phyloP scores from a whole-genome alignment of 2,113 vertebrate species.

The Cyprinodon brontotheroides region DNA sequence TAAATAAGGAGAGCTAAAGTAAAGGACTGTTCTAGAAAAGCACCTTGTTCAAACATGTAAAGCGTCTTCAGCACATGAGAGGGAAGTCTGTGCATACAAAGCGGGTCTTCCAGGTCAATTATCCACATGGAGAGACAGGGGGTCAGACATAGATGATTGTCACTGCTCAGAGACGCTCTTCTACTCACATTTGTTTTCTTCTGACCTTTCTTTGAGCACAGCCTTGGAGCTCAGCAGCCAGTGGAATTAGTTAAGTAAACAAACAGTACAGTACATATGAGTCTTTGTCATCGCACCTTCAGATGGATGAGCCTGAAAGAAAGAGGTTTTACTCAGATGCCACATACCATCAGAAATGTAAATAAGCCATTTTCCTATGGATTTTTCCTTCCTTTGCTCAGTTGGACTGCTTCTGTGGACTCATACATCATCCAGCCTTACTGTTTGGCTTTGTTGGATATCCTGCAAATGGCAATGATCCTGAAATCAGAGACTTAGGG shows the following conservation, averaged over 20 bases:
- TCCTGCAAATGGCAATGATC: conserved; percentile 41
- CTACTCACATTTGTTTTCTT: background rate
- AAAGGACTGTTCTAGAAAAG: conserved; percentile 24
- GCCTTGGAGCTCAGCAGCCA: conserved; percentile 23
- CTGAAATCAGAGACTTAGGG: conserved; percentile 29
- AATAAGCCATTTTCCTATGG: conserved; percentile 49
- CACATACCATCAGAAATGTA: conserved; percentile 50
- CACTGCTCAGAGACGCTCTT: conserved; percentile 23
- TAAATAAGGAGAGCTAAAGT: conserved; percentile 60
- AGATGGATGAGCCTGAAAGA: conserved; percentile 41
- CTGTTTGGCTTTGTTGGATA: background rate
- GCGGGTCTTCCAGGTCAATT: conserved; percentile 51
- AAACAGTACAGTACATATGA: conserved; percentile 53
- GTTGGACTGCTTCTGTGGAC: conserved; percentile 41
- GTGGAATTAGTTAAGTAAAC: conserved; percentile 55
- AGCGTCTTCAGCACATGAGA: background rate
- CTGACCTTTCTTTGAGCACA: conserved; percentile 25
- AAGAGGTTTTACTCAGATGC: background rate
- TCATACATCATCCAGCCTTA: conserved; percentile 46
- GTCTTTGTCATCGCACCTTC: conserved; percentile 49
- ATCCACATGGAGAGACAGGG: conserved; percentile 37
- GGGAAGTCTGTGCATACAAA: conserved; percentile 39
- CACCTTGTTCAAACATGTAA: conserved; percentile 15
- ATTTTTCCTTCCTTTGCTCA: conserved; percentile 42
- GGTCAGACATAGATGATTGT: conserved; percentile 65